phyloP scores from a whole-genome alignment of 2,888 invertebrate genomes.

The Euzophera pinguis region DNA sequence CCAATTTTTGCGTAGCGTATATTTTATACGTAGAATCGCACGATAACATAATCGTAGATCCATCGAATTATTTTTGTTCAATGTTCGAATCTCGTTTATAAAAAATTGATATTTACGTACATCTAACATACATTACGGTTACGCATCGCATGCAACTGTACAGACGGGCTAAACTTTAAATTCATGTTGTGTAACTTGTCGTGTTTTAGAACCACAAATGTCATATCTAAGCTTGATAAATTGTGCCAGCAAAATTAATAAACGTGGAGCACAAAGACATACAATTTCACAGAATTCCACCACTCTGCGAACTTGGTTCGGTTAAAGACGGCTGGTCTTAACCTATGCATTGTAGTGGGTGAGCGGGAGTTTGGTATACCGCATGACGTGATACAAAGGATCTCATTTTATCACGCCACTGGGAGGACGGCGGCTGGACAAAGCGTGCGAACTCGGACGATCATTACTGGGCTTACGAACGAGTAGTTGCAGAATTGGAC shows the following conservation, averaged over 20 bases:
- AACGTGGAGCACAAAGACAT: background rate
- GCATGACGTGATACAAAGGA: constrained; percentile 11
- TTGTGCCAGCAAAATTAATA: constrained; percentile 1
- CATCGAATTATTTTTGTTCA: no score
- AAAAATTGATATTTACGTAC: no score
- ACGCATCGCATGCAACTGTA: background rate
- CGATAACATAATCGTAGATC: no score
- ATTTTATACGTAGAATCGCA: no score
- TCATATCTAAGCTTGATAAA: constrained; percentile 6
- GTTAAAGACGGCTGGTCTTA: constrained; percentile 4
- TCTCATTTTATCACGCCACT: constrained; percentile 9
- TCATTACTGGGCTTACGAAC: constrained; percentile 23
- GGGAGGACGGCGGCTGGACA: constrained; percentile 16
- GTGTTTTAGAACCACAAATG: background rate
- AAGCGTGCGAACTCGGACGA: constrained; percentile 19
- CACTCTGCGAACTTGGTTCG: background rate
- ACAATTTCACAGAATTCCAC: background rate
- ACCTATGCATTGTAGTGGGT: background rate
- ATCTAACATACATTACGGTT: no score
- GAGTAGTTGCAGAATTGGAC: constrained; percentile 19
- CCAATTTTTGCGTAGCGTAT: background rate
- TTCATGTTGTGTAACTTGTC: background rate
- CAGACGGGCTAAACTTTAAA: background rate
- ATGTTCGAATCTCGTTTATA: no score
- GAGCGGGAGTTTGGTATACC: background rate